Conservation (phyloP, 2,888 invertebrate genomes). For the Gisinianus flammeolus region DNA sequence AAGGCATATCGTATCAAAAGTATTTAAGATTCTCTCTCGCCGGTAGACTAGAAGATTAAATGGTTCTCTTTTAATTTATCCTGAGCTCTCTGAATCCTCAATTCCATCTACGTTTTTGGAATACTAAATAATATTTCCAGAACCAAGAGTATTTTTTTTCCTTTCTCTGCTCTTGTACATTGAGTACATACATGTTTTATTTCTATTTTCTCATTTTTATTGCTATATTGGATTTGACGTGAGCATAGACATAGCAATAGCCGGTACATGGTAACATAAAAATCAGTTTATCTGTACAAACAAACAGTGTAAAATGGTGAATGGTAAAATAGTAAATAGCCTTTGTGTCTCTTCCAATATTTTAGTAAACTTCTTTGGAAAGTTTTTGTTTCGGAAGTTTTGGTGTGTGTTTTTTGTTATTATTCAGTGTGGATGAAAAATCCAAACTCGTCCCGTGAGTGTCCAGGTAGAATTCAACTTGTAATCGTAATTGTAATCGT, state of each 20-base stretch:
- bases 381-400: background rate
- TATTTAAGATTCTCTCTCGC: slow-evolving; percentile 5
- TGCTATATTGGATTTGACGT: no score
- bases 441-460: background rate
- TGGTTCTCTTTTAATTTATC: slow-evolving; percentile 8
- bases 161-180: background rate
- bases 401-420: no score
- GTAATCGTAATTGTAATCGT: slow-evolving; percentile 1
- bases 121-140: slow-evolving; percentile 4
- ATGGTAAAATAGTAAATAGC: no score
- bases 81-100: background rate
- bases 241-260: no score
- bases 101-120: slow-evolving; percentile 11
- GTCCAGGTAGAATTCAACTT: background rate
- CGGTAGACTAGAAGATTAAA: slow-evolving; percentile 17
- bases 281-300: no score
- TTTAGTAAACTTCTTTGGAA: no score
- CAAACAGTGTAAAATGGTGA: no score
- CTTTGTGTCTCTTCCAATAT: no score
- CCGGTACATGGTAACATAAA: no score
- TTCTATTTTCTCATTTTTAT: no score
- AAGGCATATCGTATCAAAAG: background rate
- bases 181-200: no score
- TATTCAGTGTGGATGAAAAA: background rate
- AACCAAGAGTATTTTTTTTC: background rate